phyloP scores from a whole-genome alignment of 2,888 invertebrate genomes.

The Dorcus parallelipipedus region DNA sequence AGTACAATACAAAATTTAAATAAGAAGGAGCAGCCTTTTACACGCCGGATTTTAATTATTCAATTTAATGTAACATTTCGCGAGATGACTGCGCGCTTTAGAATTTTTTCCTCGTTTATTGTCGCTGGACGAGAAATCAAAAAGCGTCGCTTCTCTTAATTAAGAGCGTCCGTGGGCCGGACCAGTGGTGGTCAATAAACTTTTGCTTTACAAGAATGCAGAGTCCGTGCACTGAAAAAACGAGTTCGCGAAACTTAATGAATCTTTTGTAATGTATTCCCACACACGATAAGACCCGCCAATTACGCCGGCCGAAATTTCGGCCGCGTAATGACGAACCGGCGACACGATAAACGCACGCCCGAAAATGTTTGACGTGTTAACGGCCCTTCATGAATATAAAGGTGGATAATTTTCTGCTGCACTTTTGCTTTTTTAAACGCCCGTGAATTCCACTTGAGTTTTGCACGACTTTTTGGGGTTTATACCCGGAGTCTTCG shows the following conservation, averaged over 20 bases:
- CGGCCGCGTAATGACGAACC: neutral
- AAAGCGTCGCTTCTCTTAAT: neutral
- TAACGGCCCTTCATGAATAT: conserved; percentile 1
- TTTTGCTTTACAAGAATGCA: conserved; percentile 2
- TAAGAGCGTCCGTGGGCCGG: conserved; percentile 3
- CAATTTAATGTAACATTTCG: no score
- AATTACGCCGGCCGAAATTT: neutral
- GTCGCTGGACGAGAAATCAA: no score
- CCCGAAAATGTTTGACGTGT: neutral
- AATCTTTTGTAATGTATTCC: conserved; percentile 6
- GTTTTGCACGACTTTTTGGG: no score
- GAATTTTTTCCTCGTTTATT: no score
- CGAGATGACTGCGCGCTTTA: no score
- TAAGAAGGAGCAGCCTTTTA: no score
- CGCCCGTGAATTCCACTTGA: no score
- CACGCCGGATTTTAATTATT: no score
- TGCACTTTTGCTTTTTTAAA: conserved; percentile 1
- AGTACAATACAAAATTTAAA: no score
- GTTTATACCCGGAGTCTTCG: no score
- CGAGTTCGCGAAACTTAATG: neutral
- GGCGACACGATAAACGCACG: neutral
- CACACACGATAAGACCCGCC: conserved; percentile 3
- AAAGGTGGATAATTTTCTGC: conserved; percentile 2
- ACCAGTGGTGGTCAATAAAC: conserved; percentile 5
- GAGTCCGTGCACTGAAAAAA: conserved; percentile 3